Percentiles rank a stretch among this genome's conserved stretches.
phyloP scores from a whole-genome alignment of 2,888 invertebrate species.

The Siphlonurus alternatus region DNA sequence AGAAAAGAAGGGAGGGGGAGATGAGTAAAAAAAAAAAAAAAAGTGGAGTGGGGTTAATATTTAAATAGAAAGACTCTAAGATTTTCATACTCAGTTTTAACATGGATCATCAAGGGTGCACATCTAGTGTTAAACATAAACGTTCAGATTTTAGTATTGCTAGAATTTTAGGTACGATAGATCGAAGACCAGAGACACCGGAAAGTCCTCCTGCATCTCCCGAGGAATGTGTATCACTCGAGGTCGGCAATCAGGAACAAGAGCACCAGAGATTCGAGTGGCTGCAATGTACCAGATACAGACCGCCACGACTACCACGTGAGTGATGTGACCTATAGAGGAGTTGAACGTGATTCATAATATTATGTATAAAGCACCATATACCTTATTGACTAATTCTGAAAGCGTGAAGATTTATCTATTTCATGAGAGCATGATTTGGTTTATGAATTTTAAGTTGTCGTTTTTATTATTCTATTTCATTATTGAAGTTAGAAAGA shows the following conservation, averaged over 20 bases:
- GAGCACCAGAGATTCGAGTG: constrained; percentile 27
- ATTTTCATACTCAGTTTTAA: neutral
- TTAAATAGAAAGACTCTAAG: neutral
- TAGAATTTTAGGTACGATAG: neutral
- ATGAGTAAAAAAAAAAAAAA: neutral
- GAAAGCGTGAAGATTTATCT: too few relatives aligned
- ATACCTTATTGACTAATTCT: too few relatives aligned
- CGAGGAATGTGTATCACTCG: neutral
- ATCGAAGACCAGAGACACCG: neutral
- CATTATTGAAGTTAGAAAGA: neutral
- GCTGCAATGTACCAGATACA: constrained; percentile 55
- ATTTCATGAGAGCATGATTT: too few relatives aligned
- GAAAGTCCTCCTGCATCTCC: neutral
- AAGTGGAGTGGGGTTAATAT: neutral
- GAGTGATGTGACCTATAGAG: constrained; percentile 29
- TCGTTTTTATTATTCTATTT: neutral
- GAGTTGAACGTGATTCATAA: too few relatives aligned
- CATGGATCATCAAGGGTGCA: neutral
- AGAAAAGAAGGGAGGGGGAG: neutral
- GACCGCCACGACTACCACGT: constrained; percentile 52
- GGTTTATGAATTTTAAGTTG: constrained; percentile 2
- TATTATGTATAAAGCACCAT: too few relatives aligned
- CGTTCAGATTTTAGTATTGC: neutral
- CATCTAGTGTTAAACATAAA: neutral
- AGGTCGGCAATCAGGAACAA: neutral